Base-by-base conservation (phyloP, 1,140 invertebrate genomes). In the Tribolium madens region DNA sequence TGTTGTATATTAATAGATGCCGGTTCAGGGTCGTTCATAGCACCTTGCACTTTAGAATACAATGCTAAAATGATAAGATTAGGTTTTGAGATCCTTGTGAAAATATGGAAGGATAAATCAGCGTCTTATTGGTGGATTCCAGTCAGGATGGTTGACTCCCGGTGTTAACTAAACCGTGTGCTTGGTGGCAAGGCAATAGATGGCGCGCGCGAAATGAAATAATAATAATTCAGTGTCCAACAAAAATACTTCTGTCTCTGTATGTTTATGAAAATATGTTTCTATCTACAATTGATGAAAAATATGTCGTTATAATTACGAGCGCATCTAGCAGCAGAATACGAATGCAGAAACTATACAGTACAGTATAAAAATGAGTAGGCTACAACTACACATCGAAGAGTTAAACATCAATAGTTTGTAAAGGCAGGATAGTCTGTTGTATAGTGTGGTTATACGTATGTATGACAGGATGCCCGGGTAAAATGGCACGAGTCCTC, bases 361-460 rank as follows among this genome's bases (percentile, higher is more conserved):
- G 81, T 83, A 84, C 83, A 84, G 78, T 80, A 80, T 80, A 84
- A 84, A 84, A 84, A 83, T 84, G 83, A 84, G 83, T 84, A 84
- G 84, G 81, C 83, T 84, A 83, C 71, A 82, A 78, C 82, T 84
- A 84, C 83, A 84, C 84, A 84, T 83, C 76, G 73, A 82, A 84
- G 83, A 84, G 80, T 82, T 80, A 82, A 84, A 84, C 83, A 83
- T 84, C 78, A 76, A 82, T 81, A 79, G 77, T 83, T 79, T 60
- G 78, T 80, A 81, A 81, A 83, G 82, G 82, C 82, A 83, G 82
- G 82, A 83, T 78, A 82, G 81, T 83, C 78, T 79, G 21, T 73
- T 60, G 33, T 46, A 64, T 48, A 75, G 33, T 75, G 15, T 64
- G 57, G 33, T 47, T 75, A 68, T 75, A 73, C 47, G 47, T 50